A percentile compares a stretch with the other conserved stretches of the same genome.
phyloP scores from a whole-genome alignment of 2,113 vertebrate species.

The Lasiurus borealis region DNA sequence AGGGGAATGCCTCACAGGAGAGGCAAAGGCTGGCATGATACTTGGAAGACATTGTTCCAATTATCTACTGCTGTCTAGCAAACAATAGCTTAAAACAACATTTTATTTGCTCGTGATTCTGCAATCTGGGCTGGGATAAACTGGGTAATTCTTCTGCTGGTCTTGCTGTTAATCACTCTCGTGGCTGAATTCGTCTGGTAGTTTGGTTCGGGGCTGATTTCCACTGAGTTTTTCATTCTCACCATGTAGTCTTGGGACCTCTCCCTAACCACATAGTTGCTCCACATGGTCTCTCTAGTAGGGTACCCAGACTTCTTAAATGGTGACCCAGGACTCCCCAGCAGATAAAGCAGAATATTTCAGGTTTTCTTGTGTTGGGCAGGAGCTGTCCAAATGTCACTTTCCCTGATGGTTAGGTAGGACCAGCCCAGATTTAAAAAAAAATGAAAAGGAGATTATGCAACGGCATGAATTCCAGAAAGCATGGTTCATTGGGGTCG shows the following conservation, averaged over 20 bases:
- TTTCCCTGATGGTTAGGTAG: not conserved
- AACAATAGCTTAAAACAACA: conserved; percentile 1
- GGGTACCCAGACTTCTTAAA: not conserved
- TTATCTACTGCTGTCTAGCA: conserved; percentile 16
- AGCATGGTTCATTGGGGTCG: not conserved
- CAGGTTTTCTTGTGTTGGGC: not conserved
- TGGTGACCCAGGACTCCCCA: not conserved
- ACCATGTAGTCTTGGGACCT: not conserved
- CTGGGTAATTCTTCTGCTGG: conserved; percentile 28
- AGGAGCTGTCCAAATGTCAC: not conserved
- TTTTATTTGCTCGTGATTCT: conserved; percentile 32
- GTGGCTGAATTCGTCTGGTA: not conserved
- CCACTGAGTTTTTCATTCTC: not conserved
- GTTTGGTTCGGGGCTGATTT: not conserved
- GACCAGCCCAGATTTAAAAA: not conserved
- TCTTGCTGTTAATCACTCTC: not conserved
- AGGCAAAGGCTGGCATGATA: not conserved
- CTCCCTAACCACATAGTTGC: not conserved
- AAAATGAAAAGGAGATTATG: not conserved
- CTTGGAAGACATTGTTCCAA: not conserved
- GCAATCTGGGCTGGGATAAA: not conserved
- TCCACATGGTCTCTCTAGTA: not conserved
- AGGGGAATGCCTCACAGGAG: not conserved
- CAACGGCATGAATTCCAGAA: not conserved
- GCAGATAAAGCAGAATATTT: conserved; percentile 25